Evolutionary conservation across 1,140 invertebrate species (phyloP), one percentile per base, ranked within the genome.

Genomic region (Camponotus floridanus): DNA sequence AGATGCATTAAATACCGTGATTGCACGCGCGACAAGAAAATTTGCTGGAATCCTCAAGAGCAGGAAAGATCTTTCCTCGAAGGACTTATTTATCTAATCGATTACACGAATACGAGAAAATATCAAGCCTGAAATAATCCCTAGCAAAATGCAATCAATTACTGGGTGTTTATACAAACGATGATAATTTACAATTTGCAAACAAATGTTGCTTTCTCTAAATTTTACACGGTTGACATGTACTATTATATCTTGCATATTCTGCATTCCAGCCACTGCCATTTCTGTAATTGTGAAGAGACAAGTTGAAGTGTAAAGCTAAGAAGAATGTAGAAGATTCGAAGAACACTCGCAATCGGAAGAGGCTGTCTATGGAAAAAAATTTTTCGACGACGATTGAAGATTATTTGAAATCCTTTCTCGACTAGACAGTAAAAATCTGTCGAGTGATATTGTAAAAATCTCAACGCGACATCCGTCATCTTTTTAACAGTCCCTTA

Each of bases 251-350:
- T 80, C 21, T n/a, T 18, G n/a, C 31, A 33, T 59, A 70, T 57
- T 71, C 61, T 26, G 67, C 55, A 73, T 83, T 61, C 55, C 57
- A 33, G 55, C 59, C 31, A 61, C 51, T 18, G 26, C 13, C n/a
- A 36, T 26, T 74, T 61, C 39, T 68, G 39, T 18, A 31, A 62
- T 33, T 51, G 21, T 65, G 31, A 73, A 61, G 79, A 61, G 79
- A 73, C 79, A 83, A 31, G 68, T 74, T 74, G 68, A 74, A 83
- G 79, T 73, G 79, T 31, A 83, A 83, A 71, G 79, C 68, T 74
- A 61, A 83, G 68, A 51, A 51, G 13, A 26, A 83, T n/a, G 42
- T 39, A 61, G 67, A 55, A 57, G 13, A 11, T 13, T 39, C 45
- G 55, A 64, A 42, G 48, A 51, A 51, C 15, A n/a, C 13, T 51